Evolutionary conservation across 2,888 invertebrate genomes (phyloP).

Genomic region (Clunio marinus): DNA sequence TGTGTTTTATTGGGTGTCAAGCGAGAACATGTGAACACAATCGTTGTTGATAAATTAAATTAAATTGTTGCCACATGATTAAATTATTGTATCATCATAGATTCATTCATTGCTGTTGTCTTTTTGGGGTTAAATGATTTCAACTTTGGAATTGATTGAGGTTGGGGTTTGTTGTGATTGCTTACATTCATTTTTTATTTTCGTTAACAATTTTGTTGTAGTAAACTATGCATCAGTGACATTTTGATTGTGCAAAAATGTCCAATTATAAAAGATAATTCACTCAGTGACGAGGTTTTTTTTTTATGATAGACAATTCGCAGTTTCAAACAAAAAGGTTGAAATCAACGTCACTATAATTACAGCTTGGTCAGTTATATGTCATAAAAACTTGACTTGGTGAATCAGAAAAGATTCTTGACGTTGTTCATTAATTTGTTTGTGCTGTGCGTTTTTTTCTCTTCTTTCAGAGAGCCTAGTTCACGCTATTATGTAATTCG

Average conservation of each 20-base stretch:
- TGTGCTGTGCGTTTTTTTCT: slow-evolving; percentile 2
- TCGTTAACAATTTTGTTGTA: neutral
- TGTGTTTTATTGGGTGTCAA: slow-evolving; percentile 8
- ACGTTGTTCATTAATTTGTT: slow-evolving; percentile 16
- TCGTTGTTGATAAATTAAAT: slow-evolving; percentile 29
- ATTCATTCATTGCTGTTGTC: slow-evolving; percentile 1
- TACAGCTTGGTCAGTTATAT: slow-evolving; percentile 17
- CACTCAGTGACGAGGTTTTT: too few species aligned
- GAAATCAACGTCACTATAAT: slow-evolving; percentile 24
- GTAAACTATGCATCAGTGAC: too few species aligned
- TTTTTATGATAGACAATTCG: slow-evolving; percentile 12
- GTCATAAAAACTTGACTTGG: slow-evolving; percentile 22
- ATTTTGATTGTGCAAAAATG: neutral
- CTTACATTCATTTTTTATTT: too few species aligned
- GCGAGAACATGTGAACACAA: neutral
- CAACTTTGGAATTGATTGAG: slow-evolving; percentile 30
- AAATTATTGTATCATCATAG: slow-evolving; percentile 23
- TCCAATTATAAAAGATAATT: neutral
- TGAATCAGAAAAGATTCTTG: slow-evolving; percentile 14
- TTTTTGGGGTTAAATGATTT: slow-evolving; percentile 37
- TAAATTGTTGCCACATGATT: slow-evolving; percentile 39
- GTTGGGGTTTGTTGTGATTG: too few species aligned
- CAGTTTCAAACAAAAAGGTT: neutral
- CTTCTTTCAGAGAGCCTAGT: neutral
- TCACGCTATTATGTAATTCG: slow-evolving; percentile 25